Evolutionary conservation across 2,888 invertebrate genomes (phyloP).

Genomic region (Keiferia lycopersicella): DNA sequence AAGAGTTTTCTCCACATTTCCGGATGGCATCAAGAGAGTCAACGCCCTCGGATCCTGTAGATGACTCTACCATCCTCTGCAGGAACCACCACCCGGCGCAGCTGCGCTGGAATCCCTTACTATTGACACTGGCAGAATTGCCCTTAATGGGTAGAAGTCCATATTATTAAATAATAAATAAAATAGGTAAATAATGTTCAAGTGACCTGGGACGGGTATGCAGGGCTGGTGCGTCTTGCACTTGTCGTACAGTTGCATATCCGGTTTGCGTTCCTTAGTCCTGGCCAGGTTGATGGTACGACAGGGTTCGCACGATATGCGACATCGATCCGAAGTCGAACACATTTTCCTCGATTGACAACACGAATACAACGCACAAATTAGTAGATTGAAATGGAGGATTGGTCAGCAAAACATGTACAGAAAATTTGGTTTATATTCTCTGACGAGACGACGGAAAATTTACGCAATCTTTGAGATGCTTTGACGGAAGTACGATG

Average conservation of each 20-base stretch:
- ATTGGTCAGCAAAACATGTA: neutral
- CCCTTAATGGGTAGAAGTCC: no score
- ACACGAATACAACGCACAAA: neutral
- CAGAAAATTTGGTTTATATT: no score
- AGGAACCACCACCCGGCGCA: no score
- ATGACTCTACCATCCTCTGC: no score
- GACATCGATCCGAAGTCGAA: constrained; percentile 40
- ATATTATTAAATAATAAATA: no score
- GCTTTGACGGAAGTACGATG: no score
- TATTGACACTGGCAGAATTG: no score
- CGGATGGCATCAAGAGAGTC: no score
- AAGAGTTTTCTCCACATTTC: no score
- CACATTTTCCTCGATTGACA: constrained; percentile 48
- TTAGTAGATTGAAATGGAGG: neutral
- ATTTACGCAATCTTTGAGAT: neutral
- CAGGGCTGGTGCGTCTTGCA: constrained; percentile 42
- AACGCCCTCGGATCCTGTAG: no score
- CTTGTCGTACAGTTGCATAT: constrained; percentile 71
- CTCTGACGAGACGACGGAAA: neutral
- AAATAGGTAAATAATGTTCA: no score
- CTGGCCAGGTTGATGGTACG: constrained; percentile 73
- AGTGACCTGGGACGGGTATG: constrained; percentile 21
- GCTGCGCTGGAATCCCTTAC: no score
- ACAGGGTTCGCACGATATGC: constrained; percentile 62
- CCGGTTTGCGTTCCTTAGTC: constrained; percentile 56